A percentile compares a stretch with the other conserved stretches of the same genome.
These are phyloP conservation scores for Enteromius argenteus DNA, from an alignment of 2,797 vertebrate species.

Conservation along the genomic window DNA sequence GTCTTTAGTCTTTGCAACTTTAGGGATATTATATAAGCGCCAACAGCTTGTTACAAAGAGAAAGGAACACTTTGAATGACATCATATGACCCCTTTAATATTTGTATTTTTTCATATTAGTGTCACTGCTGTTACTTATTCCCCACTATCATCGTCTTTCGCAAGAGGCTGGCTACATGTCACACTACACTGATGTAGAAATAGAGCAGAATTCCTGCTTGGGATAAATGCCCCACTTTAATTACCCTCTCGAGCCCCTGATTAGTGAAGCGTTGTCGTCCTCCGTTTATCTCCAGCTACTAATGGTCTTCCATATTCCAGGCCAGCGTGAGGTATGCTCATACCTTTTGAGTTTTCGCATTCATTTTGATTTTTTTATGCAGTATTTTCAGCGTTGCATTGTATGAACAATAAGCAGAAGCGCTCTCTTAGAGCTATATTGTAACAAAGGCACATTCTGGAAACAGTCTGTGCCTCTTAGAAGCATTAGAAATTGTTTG, in stretches of 20 bases:
- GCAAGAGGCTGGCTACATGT: neutral
- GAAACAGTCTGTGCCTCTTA: slow-evolving; percentile 33
- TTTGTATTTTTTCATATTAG: too few species aligned
- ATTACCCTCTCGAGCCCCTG: slow-evolving; percentile 39
- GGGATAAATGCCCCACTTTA: slow-evolving; percentile 51
- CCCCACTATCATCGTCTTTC: neutral
- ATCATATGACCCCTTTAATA: too few species aligned
- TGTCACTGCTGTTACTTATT: neutral
- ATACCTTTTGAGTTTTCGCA: neutral
- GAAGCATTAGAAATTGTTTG: slow-evolving; percentile 58
- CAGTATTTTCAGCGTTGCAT: neutral
- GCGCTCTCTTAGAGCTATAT: neutral
- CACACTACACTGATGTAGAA: slow-evolving; percentile 19
- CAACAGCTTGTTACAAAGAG: too few species aligned
- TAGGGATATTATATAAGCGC: too few species aligned
- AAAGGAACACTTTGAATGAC: too few species aligned
- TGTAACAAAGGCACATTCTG: slow-evolving; percentile 36
- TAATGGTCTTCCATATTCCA: slow-evolving; percentile 10
- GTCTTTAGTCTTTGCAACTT: too few species aligned
- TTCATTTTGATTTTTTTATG: neutral
- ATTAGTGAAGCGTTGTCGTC: slow-evolving; percentile 22
- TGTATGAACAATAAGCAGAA: neutral
- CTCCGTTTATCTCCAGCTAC: slow-evolving; percentile 17
- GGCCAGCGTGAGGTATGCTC: neutral
- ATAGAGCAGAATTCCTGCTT: slow-evolving; percentile 46